A percentile compares a stretch with the other conserved stretches of the same genome.
phyloP scores from a whole-genome alignment of 2,113 vertebrate genomes.

The Eulemur macaco region DNA sequence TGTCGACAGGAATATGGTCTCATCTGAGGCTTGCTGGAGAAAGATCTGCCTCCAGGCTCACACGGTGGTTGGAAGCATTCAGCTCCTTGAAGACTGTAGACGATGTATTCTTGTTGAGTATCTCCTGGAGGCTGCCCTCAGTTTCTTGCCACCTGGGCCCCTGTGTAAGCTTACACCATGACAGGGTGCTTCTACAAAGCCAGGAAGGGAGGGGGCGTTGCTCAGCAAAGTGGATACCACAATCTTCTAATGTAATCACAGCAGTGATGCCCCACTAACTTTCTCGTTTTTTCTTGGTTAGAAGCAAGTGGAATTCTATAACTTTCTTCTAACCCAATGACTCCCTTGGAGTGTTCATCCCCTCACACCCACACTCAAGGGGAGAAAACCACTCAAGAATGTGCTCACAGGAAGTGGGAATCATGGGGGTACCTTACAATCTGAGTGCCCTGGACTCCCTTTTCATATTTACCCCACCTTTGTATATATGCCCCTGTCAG shows the following conservation, averaged over 20 bases:
- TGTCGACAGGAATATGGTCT: neutral
- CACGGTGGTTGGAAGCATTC: neutral
- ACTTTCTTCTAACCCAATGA: neutral
- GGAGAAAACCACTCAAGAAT: neutral
- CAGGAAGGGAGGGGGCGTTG: neutral
- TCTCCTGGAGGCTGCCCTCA: neutral
- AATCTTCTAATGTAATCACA: neutral
- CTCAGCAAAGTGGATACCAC: neutral
- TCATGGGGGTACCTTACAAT: neutral
- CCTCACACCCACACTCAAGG: neutral
- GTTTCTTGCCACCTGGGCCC: too few relatives aligned
- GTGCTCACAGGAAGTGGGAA: neutral
- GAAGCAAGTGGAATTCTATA: neutral
- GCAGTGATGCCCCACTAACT: neutral
- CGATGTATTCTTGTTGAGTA: neutral
- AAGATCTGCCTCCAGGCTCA: neutral
- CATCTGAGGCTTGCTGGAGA: neutral
- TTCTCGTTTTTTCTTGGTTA: neutral
- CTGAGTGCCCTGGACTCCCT: neutral
- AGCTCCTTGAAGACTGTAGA: neutral
- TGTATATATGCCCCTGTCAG: neutral
- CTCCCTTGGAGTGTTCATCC: neutral
- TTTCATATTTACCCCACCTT: fast-evolving
- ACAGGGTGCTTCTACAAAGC: neutral
- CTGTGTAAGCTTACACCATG: fast-evolving